Evolutionary conservation across 2,797 vertebrate genomes (phyloP).

Genomic region (Tauraco hartlaubi): DNA sequence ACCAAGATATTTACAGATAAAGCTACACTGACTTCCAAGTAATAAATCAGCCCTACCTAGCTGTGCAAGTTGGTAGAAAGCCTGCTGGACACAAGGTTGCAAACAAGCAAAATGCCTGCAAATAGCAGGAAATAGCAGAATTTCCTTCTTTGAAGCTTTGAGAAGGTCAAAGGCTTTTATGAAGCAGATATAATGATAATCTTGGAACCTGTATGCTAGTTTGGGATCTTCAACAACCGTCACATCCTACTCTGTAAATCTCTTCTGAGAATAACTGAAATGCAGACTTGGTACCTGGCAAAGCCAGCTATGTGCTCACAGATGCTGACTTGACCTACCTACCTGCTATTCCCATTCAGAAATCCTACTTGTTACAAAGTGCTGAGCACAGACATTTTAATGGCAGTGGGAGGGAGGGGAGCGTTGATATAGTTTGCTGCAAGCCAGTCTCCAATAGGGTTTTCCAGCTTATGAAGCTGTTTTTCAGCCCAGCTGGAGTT

Average conservation of each 20-base stretch:
- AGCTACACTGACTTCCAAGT: not conserved
- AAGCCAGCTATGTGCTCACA: not conserved
- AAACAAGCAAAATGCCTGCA: not conserved
- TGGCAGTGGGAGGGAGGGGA: not conserved
- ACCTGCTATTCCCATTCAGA: not conserved
- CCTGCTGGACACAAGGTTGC: not conserved
- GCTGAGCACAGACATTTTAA: constrained; percentile 6
- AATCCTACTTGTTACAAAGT: not conserved
- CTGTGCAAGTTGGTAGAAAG: not conserved
- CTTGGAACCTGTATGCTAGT: not conserved
- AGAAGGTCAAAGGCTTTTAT: not conserved
- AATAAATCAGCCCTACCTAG: not conserved
- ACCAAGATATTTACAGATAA: not conserved
- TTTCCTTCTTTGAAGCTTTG: not conserved
- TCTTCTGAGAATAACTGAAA: not conserved
- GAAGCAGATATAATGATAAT: not conserved
- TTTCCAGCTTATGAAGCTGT: not conserved
- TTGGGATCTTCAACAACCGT: not conserved
- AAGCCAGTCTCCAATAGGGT: not conserved
- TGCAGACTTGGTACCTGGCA: not conserved
- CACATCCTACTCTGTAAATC: not conserved
- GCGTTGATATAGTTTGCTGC: not conserved
- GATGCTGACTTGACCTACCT: not conserved
- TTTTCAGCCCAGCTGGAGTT: constrained; percentile 24
- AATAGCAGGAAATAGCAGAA: not conserved